phyloP scores from a whole-genome alignment of 2,888 invertebrate genomes.

The Petrolisthes manimaculis region DNA sequence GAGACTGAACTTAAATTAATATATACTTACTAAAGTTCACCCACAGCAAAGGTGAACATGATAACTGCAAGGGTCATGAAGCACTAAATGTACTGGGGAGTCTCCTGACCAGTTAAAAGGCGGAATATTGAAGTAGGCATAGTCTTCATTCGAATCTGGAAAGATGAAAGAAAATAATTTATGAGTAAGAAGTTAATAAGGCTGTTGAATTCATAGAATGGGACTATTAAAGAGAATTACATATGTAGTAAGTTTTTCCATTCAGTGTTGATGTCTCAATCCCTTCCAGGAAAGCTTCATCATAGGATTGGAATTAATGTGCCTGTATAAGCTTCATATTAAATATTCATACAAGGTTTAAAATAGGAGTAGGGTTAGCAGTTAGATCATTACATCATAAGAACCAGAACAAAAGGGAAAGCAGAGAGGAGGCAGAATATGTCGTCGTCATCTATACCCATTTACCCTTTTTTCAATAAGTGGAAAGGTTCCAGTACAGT shows the following conservation, averaged over 20 bases:
- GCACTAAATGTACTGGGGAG: constrained; percentile 93
- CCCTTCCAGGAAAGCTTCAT: not conserved
- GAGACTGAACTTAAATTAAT: no score
- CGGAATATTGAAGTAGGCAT: constrained; percentile 99
- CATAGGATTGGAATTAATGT: not conserved
- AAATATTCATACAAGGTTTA: no score
- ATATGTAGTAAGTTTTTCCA: not conserved
- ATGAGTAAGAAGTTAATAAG: not conserved
- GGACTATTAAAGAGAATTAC: no score
- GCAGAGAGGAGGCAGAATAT: no score
- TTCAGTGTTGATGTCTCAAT: not conserved
- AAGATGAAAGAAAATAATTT: constrained; percentile 67
- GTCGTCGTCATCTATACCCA: no score
- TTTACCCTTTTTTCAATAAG: no score
- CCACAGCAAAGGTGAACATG: not conserved
- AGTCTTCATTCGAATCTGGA: constrained; percentile 99
- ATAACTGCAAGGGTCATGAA: constrained; percentile 34
- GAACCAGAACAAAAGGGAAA: no score
- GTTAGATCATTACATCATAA: no score
- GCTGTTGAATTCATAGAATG: not conserved
- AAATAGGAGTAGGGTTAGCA: no score
- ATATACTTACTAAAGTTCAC: not conserved
- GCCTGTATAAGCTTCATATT: no score
- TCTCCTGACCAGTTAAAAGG: constrained; percentile 98
- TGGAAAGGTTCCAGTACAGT: no score